Evolutionary conservation across 1,140 invertebrate genomes (phyloP).

Genomic region (Copidosoma floridanum): DNA sequence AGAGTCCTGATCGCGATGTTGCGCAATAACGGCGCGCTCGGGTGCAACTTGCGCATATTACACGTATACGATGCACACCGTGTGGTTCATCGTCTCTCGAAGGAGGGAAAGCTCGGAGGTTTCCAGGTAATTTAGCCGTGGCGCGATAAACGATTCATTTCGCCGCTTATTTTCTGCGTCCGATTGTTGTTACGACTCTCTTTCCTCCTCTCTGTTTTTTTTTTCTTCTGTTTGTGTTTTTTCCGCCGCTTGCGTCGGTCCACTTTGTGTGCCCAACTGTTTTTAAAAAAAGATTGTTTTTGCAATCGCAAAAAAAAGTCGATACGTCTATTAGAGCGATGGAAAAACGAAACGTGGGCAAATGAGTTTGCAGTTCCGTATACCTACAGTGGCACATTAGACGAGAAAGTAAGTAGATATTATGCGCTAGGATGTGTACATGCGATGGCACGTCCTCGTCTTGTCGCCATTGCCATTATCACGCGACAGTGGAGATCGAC

Average conservation of each 20-base stretch:
- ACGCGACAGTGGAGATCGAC: no score
- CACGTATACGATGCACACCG: neutral
- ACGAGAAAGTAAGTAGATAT: constrained; percentile 36
- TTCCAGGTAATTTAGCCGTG: neutral
- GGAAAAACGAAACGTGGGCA: constrained; percentile 26
- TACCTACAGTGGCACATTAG: neutral
- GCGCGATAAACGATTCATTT: constrained; percentile 13
- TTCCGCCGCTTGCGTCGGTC: no score
- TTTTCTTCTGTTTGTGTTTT: no score
- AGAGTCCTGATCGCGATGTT: neutral
- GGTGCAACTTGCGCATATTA: neutral
- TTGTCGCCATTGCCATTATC: no score
- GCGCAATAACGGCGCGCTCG: neutral
- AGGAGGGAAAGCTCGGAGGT: neutral
- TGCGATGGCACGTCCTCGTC: no score
- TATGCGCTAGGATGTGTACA: no score
- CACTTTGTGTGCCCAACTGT: no score
- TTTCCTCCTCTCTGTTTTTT: no score
- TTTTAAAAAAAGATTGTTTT: no score
- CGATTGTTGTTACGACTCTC: no score
- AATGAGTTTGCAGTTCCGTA: constrained; percentile 39
- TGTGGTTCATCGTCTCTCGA: neutral
- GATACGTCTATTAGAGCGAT: neutral
- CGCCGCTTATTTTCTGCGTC: no score
- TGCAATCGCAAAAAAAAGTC: neutral